Evolutionary conservation across 2,797 vertebrate genomes (phyloP), one percentile per base, ranked within the genome.

Genomic region (Sebastes iracundus): DNA sequence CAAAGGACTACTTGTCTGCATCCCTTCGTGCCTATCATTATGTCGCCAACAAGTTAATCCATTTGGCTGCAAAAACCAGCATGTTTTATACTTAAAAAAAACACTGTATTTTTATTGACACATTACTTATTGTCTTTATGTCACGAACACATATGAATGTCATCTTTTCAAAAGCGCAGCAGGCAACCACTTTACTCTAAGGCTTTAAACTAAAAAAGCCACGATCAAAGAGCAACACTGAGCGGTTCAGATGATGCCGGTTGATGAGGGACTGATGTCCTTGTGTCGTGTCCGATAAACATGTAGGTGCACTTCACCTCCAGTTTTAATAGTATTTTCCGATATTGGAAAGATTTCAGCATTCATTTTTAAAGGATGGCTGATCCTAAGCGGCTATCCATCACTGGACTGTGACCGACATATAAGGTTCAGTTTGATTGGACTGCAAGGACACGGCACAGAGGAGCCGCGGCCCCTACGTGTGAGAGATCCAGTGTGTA

Each of bases 391-490:
- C 71, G 38, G 81, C 77, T n/a, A 85, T 91, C 77, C 65, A 75
- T 92, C 91, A 86, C 27, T 27, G 75, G 74, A 71, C 84, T 85
- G 73, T 85, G 89, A 88, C 76, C 53, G 85, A 89, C 85, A 84
- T 59, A 67, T 64, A 81, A 83, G 77, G 85, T 82, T 80, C 75
- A 3, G 33, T 81, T 80, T 91, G 88, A 93, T 86, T 86, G 85
- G 75, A 90, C 68, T 16, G 67, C 87, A 93, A 94, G 88, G 91
- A 91, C 89, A 87, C 27, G 32, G 71, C 33, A 46, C 33, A 55
- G 59, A 64, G 64, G 65, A 87, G 81, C 22, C 23, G 7, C 13
- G 33, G 20, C 59, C 59, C n/a, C 46, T 42, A 6, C 33, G 49
- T 12, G n/a, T 49, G 35, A 79, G 61, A n/a, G 61, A 66, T 46